phyloP scores from a whole-genome alignment of 2,797 vertebrate genomes.

The Oryzias dopingdopingensis region DNA sequence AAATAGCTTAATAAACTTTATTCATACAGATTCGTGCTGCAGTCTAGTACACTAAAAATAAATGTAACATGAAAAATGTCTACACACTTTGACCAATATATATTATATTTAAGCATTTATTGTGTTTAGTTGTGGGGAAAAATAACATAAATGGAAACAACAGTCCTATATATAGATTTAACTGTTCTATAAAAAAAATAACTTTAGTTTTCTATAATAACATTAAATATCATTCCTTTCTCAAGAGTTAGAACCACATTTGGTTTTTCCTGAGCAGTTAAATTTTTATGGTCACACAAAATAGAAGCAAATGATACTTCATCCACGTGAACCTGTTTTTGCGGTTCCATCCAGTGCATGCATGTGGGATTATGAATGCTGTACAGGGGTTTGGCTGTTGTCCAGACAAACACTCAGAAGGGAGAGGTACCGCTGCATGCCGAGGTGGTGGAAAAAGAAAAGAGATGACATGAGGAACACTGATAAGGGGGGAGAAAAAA shows the following conservation, averaged over 20 bases:
- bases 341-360: background rate
- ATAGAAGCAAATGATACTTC: too few relatives aligned
- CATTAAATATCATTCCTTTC: background rate
- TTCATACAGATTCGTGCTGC: background rate
- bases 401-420: slow-evolving; percentile 56
- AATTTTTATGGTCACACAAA: too few relatives aligned
- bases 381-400: slow-evolving; percentile 29
- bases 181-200: background rate
- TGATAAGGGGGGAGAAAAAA: slow-evolving; percentile 4
- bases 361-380: slow-evolving; percentile 23
- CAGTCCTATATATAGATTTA: background rate
- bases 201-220: background rate
- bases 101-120: too few relatives aligned
- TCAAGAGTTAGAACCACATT: background rate
- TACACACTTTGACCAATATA: too few relatives aligned
- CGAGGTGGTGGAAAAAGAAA: slow-evolving; percentile 59
- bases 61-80: background rate
- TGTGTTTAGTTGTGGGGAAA: too few relatives aligned
- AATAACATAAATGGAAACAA: too few relatives aligned
- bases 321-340: background rate
- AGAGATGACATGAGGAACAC: slow-evolving; percentile 32
- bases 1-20: background rate
- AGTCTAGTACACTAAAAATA: background rate
- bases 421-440: slow-evolving; percentile 32
- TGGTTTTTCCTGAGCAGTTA: background rate